Evolutionary conservation across 2,797 vertebrate species (phyloP).

Genomic region (Crenichthys baileyi): DNA sequence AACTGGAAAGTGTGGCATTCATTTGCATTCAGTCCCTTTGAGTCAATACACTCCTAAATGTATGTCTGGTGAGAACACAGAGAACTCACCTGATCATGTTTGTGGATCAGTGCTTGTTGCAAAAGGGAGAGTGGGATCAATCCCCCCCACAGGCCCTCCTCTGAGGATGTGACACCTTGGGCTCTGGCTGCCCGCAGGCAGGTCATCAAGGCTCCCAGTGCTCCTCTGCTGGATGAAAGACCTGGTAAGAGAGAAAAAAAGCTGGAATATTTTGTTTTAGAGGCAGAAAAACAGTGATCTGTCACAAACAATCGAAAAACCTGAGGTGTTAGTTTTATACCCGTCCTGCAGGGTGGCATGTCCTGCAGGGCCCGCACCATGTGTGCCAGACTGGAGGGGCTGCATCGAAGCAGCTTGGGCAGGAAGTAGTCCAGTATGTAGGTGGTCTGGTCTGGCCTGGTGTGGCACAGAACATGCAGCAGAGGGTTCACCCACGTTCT

Average conservation of each 20-base stretch:
- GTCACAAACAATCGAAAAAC: no score
- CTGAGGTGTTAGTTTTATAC: slow-evolving; percentile 35
- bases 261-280: background rate
- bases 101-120: slow-evolving; percentile 90
- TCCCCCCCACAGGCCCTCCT: slow-evolving; percentile 80
- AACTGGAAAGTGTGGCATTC: no score
- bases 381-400: slow-evolving; percentile 87
- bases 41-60: no score
- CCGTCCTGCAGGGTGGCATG: slow-evolving; percentile 49
- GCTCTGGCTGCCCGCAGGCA: slow-evolving; percentile 91
- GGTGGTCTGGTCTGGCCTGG: slow-evolving; percentile 87
- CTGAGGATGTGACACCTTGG: slow-evolving; percentile 84
- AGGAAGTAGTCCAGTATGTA: slow-evolving; percentile 95
- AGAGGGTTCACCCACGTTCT: slow-evolving; percentile 91
- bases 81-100: slow-evolving; percentile 89
- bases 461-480: slow-evolving; percentile 87
- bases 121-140: slow-evolving; percentile 84
- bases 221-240: slow-evolving; percentile 81
- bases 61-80: no score
- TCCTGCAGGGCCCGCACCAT: slow-evolving; percentile 90
- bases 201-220: slow-evolving; percentile 92
- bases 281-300: background rate
- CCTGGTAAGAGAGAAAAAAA: slow-evolving; percentile 47
- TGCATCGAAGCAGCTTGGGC: slow-evolving; percentile 91
- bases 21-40: no score